Base-by-base conservation (phyloP, 2,797 vertebrate genomes). In the Poeciliopsis presidionis region DNA sequence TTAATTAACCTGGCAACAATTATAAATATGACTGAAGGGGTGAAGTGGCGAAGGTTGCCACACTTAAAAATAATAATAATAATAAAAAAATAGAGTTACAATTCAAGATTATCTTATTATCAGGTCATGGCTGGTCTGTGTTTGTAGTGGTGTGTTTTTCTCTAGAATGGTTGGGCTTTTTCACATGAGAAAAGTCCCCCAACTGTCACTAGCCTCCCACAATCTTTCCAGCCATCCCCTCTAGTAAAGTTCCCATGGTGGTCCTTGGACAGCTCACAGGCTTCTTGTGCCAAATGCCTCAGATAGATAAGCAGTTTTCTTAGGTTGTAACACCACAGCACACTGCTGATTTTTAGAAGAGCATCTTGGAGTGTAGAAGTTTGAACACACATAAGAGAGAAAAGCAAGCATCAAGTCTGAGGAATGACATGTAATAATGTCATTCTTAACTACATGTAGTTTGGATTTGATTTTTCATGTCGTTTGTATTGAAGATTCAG, bases 181-280 rank as follows among this genome's bases (percentile, higher is more conserved):
- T 95, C 93, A 93, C 94, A 93, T 91, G 92, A 95, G 93, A 92
- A 92, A 95, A 93, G 84, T 90, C 91, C 89, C 88, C 80, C 59
- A 81, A 88, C 89, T 90, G 79, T 87, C 88, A 83, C 83, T 83
- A 87, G 90, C 93, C 95, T 96, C 96, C 95, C 95, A 97, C 96
- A 96, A 94, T 96, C 95, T 88, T 96, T 96, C 95, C 95, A 95
- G 94, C 94, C 93, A 96, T 93, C 92, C 89, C 93, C 91, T 93
- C 90, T 90, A 75, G 78, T 93, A 30, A 92, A 93, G 95, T 97
- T 97, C 97, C 96, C 96, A 97, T 96, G 95, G 95, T 96, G 96
- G 95, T 96, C 95, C 91, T 96, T 94, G 93, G 87, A 93, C 88
- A 69, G 87, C 91, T 90, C 86, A 87, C 92, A 88, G 85, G 79